These are phyloP conservation scores for Drosophila asahinai DNA, from an alignment of 1,140 invertebrate species.

Conservation along the genomic window DNA sequence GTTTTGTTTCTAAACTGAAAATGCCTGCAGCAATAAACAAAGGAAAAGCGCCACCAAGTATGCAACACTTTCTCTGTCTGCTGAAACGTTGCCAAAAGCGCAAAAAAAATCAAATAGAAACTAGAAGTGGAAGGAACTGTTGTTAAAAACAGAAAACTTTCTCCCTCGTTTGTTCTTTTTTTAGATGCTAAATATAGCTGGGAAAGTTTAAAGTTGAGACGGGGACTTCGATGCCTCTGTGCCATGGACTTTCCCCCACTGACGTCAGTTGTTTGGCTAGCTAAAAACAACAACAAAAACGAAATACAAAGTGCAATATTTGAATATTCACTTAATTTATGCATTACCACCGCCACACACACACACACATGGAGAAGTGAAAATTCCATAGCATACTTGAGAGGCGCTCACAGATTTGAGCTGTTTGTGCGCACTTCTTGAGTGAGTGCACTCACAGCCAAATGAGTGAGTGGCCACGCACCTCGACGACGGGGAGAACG, in stretches of 20 bases:
- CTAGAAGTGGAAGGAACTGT: conserved; percentile 11
- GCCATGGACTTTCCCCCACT: conserved; percentile 5
- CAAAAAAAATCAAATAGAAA: conserved; percentile 4
- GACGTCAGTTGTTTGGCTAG: conserved; percentile 57
- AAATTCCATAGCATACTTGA: conserved; percentile 59
- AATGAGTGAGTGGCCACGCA: conserved; percentile 29
- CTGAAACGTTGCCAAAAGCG: conserved; percentile 33
- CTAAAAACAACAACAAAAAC: conserved; percentile 1
- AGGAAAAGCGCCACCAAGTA: conserved; percentile 47
- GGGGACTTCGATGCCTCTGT: conserved; percentile 11
- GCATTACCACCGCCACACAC: conserved; percentile 28
- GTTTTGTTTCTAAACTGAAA: conserved; percentile 10
- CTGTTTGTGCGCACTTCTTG: conserved; percentile 5
- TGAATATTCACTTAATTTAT: conserved; percentile 75
- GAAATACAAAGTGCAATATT: conserved; percentile 59
- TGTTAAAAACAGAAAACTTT: conserved; percentile 19
- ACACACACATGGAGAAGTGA: conserved; percentile 13
- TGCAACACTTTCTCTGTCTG: conserved; percentile 51
- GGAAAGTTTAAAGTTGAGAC: conserved; percentile 76
- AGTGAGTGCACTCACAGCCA: conserved; percentile 25
- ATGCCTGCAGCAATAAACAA: conserved; percentile 47
- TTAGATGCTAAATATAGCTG: conserved; percentile 63
- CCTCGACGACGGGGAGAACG: background rate
- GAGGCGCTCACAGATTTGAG: conserved; percentile 46
- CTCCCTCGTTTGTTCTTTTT: conserved; percentile 37